Percentiles rank a stretch among this genome's conserved stretches.
These are phyloP conservation scores for Cephalopterus ornatus DNA, from an alignment of 2,113 vertebrate genomes.

Conservation along the genomic window DNA sequence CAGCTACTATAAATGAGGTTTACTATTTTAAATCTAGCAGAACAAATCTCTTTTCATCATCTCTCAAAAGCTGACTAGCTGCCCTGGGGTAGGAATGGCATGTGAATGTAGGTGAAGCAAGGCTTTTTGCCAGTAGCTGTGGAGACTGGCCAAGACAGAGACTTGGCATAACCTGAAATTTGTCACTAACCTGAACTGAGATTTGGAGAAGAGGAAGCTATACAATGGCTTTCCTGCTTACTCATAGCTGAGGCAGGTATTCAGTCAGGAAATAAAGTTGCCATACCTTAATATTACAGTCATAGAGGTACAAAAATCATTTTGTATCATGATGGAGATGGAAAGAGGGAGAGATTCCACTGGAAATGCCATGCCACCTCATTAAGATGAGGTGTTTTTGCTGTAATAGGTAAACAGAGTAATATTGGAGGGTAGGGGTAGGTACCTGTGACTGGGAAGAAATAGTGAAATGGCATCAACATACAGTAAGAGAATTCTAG, in stretches of 20 bases:
- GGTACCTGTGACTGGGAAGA: background rate
- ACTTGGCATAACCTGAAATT: background rate
- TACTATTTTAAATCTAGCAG: background rate
- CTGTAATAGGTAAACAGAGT: background rate
- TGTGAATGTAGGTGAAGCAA: background rate
- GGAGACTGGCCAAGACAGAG: background rate
- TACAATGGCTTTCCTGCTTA: background rate
- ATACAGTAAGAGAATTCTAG: background rate
- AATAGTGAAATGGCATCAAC: background rate
- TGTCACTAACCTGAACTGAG: background rate
- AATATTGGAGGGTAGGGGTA: fast-evolving
- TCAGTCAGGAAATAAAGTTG: background rate
- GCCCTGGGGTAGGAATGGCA: background rate
- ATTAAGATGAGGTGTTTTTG: background rate
- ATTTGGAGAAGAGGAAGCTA: background rate
- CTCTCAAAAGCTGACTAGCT: background rate
- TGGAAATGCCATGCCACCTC: background rate
- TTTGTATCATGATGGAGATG: background rate
- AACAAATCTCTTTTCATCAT: background rate
- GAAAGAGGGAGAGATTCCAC: background rate
- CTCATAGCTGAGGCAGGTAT: background rate
- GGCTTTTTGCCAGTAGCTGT: background rate
- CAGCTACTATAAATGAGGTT: background rate
- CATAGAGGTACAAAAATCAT: background rate
- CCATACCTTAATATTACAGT: background rate